A percentile compares a stretch with the other conserved stretches of the same genome.
Conservation (phyloP, 1,140 invertebrate species). For the Mizuhopecten yessoensis region DNA sequence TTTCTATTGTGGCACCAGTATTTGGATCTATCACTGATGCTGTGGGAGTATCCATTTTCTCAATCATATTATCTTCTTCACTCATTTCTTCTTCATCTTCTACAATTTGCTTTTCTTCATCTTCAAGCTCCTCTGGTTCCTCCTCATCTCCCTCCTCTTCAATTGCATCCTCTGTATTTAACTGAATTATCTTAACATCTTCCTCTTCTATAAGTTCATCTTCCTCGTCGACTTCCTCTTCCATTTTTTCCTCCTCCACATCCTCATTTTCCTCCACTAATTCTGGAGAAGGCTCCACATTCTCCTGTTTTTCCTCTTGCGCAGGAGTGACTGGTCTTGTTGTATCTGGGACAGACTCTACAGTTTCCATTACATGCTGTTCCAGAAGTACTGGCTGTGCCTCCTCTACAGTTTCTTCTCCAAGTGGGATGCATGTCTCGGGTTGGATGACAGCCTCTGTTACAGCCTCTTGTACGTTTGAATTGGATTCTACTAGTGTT, state of each 20-base stretch:
- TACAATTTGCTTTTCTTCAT: conserved; percentile 54
- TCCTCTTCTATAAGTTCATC: conserved; percentile 42
- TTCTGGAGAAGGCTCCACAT: neutral
- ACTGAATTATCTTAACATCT: neutral
- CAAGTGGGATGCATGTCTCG: neutral
- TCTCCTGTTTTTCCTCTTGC: conserved; percentile 30
- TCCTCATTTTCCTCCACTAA: conserved; percentile 58
- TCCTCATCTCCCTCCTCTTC: conserved; percentile 62
- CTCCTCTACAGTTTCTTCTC: conserved; percentile 29
- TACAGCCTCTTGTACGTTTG: conserved; percentile 6
- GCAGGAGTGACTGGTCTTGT: conserved; percentile 40
- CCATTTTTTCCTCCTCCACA: conserved; percentile 48
- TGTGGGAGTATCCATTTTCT: conserved; percentile 22
- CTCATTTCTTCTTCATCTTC: conserved; percentile 51
- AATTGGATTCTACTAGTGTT: conserved; percentile 26
- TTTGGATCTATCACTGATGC: conserved; percentile 56
- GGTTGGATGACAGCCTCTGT: conserved; percentile 13
- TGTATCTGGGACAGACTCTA: neutral
- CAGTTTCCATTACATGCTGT: conserved; percentile 31
- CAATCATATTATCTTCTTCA: conserved; percentile 44
- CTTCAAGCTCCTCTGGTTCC: conserved; percentile 67
- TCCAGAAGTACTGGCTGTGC: neutral
- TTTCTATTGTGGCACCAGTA: conserved; percentile 51
- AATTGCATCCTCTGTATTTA: conserved; percentile 7
- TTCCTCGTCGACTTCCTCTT: conserved; percentile 55